These are phyloP conservation scores for Crotalus helleri DNA, from an alignment of 2,113 vertebrate genomes.

Conservation along the genomic window DNA sequence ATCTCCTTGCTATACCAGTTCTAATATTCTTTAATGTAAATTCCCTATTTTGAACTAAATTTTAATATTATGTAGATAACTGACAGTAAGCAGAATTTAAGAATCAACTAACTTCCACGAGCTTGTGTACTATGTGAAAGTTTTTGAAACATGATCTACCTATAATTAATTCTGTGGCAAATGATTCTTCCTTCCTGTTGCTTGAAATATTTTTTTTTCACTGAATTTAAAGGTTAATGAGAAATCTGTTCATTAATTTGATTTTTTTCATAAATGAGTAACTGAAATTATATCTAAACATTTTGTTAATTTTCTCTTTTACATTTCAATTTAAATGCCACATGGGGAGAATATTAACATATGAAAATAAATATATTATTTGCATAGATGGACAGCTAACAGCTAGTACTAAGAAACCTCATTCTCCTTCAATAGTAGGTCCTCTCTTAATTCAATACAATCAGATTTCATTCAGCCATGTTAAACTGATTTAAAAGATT, in stretches of 20 bases:
- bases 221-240: conserved; percentile 22
- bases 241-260: conserved; percentile 11
- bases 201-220: conserved; percentile 9
- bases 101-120: background rate
- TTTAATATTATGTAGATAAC: background rate
- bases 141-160: conserved; percentile 12
- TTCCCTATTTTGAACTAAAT: conserved; percentile 11
- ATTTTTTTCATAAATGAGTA: background rate
- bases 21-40: conserved; percentile 1
- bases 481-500: background rate
- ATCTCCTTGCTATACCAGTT: background rate
- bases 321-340: conserved; percentile 17
- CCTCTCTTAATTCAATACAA: background rate
- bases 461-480: background rate
- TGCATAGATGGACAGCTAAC: background rate
- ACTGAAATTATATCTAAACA: background rate
- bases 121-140: background rate
- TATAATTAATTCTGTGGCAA: conserved; percentile 28
- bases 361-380: conserved; percentile 15
- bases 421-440: background rate
- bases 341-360: background rate
- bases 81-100: background rate
- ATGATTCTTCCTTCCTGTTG: background rate
- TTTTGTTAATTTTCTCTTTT: conserved; percentile 28
- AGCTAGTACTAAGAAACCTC: background rate